Percentiles rank a stretch among this genome's conserved stretches.
These are phyloP conservation scores for Rhynchotus rufescens DNA, from an alignment of 2,797 vertebrate species.

Conservation along the genomic window DNA sequence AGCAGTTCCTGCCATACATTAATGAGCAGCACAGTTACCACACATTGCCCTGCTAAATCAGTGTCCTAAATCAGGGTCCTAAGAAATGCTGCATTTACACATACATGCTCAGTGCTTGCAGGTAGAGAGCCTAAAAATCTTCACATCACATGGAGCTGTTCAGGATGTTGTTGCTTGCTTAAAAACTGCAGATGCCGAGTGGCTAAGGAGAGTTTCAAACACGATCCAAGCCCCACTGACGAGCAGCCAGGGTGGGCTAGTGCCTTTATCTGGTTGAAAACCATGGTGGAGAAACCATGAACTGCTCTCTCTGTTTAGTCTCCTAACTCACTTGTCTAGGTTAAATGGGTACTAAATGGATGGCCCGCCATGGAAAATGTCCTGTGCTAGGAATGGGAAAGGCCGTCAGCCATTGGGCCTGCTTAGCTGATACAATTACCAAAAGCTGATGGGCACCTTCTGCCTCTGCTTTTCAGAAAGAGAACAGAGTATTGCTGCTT, in stretches of 20 bases:
- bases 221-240: fast-evolving
- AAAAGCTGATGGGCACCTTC: neutral
- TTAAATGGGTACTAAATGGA: neutral
- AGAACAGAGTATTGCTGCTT: neutral
- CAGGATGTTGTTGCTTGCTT: neutral
- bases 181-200: neutral
- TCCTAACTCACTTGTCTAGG: neutral
- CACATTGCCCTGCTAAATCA: neutral
- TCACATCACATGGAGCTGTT: neutral
- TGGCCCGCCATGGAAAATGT: neutral
- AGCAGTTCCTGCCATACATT: neutral
- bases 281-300: neutral
- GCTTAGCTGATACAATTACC: neutral
- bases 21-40: neutral
- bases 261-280: neutral
- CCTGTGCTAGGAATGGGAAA: neutral
- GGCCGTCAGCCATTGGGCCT: neutral
- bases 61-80: neutral
- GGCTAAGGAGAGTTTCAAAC: neutral
- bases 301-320: neutral
- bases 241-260: neutral
- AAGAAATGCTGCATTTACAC: neutral
- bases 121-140: neutral
- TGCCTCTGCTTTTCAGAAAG: neutral
- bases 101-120: fast-evolving